Evolutionary conservation across 2,797 vertebrate genomes (phyloP).

Genomic region (Echiichthys vipera): DNA sequence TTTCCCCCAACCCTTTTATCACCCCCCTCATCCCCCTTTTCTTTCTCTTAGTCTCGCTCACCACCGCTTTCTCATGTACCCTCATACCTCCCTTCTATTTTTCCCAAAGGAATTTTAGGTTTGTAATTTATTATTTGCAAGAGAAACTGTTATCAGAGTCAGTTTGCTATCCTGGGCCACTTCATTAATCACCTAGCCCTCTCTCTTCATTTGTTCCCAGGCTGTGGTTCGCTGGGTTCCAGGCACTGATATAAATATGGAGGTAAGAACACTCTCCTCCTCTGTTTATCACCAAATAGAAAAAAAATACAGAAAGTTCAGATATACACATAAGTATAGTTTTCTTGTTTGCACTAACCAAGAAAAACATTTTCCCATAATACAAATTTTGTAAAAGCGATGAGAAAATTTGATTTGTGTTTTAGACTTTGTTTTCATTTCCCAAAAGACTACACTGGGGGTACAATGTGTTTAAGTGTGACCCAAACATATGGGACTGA

Average conservation of each 20-base stretch:
- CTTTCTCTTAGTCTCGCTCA: conserved; percentile 29
- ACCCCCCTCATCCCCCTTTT: conserved; percentile 16
- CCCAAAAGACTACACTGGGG: conserved; percentile 9
- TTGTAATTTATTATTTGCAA: conserved; percentile 88
- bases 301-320: conserved; percentile 62
- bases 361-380: background rate
- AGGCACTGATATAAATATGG: conserved; percentile 87
- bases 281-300: conserved; percentile 81
- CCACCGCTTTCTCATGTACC: conserved; percentile 54
- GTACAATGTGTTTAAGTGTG: conserved; percentile 39
- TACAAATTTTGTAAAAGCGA: conserved; percentile 7
- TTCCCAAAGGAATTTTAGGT: conserved; percentile 77
- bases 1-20: conserved; percentile 51
- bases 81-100: conserved; percentile 63
- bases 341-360: conserved; percentile 15
- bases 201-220: conserved; percentile 86
- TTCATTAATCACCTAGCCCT: conserved; percentile 87
- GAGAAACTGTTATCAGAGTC: conserved; percentile 85
- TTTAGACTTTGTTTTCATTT: conserved; percentile 20
- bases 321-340: conserved; percentile 40
- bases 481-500: conserved; percentile 76
- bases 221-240: conserved; percentile 80
- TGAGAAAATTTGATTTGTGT: conserved; percentile 10
- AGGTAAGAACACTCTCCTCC: conserved; percentile 74
- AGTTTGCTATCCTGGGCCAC: conserved; percentile 84